Evolutionary conservation across 2,113 vertebrate genomes (phyloP), one percentile per base, ranked within the genome.

Genomic region (Lepidothrix coronata): DNA sequence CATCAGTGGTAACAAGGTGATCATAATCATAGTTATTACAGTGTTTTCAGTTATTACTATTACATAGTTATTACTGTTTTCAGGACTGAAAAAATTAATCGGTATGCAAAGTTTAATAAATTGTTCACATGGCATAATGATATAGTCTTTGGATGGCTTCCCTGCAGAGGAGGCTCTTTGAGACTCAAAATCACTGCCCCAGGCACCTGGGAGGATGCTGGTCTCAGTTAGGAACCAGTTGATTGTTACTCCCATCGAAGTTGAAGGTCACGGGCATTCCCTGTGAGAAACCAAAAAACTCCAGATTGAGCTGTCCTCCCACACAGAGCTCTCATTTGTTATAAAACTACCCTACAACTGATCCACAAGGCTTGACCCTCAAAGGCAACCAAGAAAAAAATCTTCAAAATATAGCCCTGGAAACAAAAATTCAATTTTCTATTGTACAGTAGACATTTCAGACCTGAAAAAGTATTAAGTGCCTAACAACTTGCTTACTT

Each of bases 381-480:
- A 90, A 86, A 75, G 88, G 51, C 79, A 93, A 93, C 43, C 7
- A 37, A 58, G 14, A 79, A 18, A 88, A 96, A 93, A 92, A 58
- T 58, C 59, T 76, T 90, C 44, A 92, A 83, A 90, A 79, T 61
- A 94, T 31, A 94, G 67, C 8, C 8, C 46, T 85, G 78, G 66
- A 91, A 90, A 82, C 22, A 58, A 90, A 87, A 93, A 70, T 46
- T 72, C 49, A 25, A 37, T 83, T 88, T 92, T 76, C 67, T 70
- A 15, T 65, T 46, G 28, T 68, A 66, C n/a, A 73, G 31, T 28
- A 94, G 39, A 70, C 6, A 66, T 85, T 95, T 93, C 63, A 86
- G 51, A 89, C 23, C 35, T 46, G 59, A 84, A 70, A 81, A 91
- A 30, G 31, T 18, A 73, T 70, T 76, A 73, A 80, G 79, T 58